A percentile compares a stretch with the other conserved stretches of the same genome.
phyloP scores from a whole-genome alignment of 2,113 vertebrate species.

The Orcinus orca region DNA sequence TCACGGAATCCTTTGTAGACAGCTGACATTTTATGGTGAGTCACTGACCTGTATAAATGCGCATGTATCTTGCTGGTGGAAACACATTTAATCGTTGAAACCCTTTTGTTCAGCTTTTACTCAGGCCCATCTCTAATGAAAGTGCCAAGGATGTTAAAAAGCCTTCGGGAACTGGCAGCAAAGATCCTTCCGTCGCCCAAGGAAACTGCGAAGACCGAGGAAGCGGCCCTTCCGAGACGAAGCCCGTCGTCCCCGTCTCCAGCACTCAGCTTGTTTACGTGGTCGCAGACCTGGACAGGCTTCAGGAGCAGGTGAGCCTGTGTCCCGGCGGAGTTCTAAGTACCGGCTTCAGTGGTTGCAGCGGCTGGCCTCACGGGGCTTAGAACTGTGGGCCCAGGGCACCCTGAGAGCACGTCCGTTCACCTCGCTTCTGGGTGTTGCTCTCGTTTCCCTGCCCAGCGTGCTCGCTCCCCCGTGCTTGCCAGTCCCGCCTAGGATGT shows the following conservation, averaged over 20 bases:
- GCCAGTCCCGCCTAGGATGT: accelerated
- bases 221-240: constrained; percentile 79
- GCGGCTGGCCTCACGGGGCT: background rate
- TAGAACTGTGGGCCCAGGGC: background rate
- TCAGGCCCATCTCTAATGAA: constrained; percentile 84
- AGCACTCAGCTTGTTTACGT: constrained; percentile 88
- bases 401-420: background rate
- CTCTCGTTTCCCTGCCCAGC: background rate
- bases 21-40: background rate
- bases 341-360: background rate
- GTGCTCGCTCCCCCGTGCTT: too few relatives aligned
- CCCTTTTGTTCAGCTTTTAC: constrained; percentile 84
- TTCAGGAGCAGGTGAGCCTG: constrained; percentile 89
- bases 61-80: background rate
- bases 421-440: accelerated
- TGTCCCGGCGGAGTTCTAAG: too few relatives aligned
- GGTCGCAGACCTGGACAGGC: constrained; percentile 90
- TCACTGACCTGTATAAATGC: background rate
- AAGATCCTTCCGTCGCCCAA: constrained; percentile 85
- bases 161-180: constrained; percentile 78
- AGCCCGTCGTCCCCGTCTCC: constrained; percentile 81
- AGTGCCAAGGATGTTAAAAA: constrained; percentile 86
- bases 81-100: background rate
- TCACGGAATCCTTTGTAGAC: background rate
- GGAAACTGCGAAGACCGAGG: constrained; percentile 87